Conservation (phyloP, 2,113 vertebrate genomes). For the Furnarius figulus region DNA sequence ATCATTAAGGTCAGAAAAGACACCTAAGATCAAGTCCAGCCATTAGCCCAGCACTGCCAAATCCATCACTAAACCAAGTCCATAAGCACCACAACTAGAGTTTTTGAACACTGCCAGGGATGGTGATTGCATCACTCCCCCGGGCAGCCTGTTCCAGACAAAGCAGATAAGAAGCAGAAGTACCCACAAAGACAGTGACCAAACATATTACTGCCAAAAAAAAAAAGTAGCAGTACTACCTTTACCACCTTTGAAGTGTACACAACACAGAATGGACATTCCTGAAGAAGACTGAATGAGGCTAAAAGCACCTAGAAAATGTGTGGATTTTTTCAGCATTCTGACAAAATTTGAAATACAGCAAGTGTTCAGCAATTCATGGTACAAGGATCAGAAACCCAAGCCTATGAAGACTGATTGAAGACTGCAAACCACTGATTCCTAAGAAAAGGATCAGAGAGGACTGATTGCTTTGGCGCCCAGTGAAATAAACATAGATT, state of each 20-base stretch:
- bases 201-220: background rate
- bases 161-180: background rate
- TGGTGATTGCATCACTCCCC: background rate
- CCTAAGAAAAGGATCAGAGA: background rate
- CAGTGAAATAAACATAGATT: background rate
- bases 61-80: background rate
- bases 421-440: background rate
- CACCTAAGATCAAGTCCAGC: background rate
- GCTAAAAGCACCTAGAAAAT: background rate
- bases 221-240: background rate
- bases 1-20: background rate
- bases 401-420: background rate
- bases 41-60: background rate
- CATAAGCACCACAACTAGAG: background rate
- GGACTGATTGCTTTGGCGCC: background rate
- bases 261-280: background rate
- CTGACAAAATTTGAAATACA: background rate
- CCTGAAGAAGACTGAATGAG: background rate
- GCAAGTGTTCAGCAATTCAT: background rate
- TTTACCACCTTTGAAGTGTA: background rate
- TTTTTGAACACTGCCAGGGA: background rate
- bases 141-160: background rate
- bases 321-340: background rate
- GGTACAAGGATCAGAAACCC: background rate
- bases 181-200: background rate